Percentiles rank a stretch among this genome's conserved stretches.
phyloP scores from a whole-genome alignment of 2,888 invertebrate species.

The Lochmaea crataegi region DNA sequence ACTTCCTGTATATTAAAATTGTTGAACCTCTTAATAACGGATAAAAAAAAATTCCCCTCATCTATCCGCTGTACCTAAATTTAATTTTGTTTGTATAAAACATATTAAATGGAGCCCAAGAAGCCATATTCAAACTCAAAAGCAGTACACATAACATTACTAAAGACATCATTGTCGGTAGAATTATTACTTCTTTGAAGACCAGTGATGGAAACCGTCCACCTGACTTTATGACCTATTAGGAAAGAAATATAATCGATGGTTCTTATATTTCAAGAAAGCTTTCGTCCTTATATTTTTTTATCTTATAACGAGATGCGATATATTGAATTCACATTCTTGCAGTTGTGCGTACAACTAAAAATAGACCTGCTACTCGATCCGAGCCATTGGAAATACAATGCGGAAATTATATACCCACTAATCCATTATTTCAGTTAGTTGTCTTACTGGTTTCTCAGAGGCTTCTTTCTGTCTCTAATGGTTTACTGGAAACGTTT shows the following conservation, averaged over 20 bases:
- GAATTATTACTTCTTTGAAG: conserved; percentile 29
- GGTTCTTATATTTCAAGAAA: conserved; percentile 24
- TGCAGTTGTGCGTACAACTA: conserved; percentile 31
- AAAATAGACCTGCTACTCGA: conserved; percentile 26
- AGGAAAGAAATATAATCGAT: conserved; percentile 31
- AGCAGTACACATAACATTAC: conserved; percentile 3
- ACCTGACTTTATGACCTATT: conserved; percentile 38
- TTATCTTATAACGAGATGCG: conserved; percentile 41
- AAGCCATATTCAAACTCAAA: neutral
- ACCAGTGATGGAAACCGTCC: conserved; percentile 36
- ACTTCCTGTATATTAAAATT: too few relatives aligned
- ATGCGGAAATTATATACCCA: conserved; percentile 47
- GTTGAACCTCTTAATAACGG: too few relatives aligned
- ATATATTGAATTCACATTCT: conserved; percentile 52
- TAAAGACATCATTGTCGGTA: conserved; percentile 26
- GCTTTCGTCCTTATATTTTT: conserved; percentile 39
- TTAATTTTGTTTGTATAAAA: neutral
- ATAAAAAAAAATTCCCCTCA: too few relatives aligned
- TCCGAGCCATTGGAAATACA: conserved; percentile 32
- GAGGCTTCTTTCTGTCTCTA: conserved; percentile 35
- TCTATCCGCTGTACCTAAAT: neutral
- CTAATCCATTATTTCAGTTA: conserved; percentile 45
- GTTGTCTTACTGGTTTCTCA: conserved; percentile 42
- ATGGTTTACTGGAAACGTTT: conserved; percentile 38
- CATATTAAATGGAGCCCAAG: neutral